Evolutionary conservation across 2,797 vertebrate species (phyloP).

Genomic region (Octomys mimax): DNA sequence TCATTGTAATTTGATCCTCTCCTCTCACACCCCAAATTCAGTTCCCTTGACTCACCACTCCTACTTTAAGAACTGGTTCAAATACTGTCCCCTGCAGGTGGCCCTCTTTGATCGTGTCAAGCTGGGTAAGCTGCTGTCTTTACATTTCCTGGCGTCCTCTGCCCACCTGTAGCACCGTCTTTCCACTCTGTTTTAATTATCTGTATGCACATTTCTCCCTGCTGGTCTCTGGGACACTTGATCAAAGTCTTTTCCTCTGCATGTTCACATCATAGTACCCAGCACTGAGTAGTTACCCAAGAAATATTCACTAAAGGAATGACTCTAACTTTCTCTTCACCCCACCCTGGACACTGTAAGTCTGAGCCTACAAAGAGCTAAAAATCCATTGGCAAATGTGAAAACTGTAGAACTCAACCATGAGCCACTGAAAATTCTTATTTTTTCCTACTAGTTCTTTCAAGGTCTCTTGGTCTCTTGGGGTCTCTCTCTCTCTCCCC

Average conservation of each 20-base stretch:
- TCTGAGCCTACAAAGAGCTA: background rate
- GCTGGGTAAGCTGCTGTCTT: background rate
- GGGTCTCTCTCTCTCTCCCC: background rate
- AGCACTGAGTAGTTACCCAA: background rate
- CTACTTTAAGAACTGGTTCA: background rate
- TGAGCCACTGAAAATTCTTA: background rate
- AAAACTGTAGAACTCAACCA: background rate
- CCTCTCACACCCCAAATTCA: background rate
- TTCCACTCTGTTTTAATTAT: background rate
- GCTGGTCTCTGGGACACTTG: background rate
- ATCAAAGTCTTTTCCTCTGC: background rate
- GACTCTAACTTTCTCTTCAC: background rate
- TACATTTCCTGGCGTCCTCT: background rate
- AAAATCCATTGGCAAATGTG: background rate
- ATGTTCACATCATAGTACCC: background rate
- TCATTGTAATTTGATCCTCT: background rate
- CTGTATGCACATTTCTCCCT: background rate
- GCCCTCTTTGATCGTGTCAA: no score
- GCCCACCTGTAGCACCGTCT: background rate
- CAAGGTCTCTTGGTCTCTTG: background rate
- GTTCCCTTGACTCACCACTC: background rate
- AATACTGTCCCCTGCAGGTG: background rate
- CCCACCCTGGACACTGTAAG: background rate
- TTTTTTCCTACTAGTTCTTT: background rate
- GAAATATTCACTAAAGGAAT: background rate